These are phyloP conservation scores for Mamestra configurata DNA, from an alignment of 1,140 invertebrate species.

Conservation along the genomic window DNA sequence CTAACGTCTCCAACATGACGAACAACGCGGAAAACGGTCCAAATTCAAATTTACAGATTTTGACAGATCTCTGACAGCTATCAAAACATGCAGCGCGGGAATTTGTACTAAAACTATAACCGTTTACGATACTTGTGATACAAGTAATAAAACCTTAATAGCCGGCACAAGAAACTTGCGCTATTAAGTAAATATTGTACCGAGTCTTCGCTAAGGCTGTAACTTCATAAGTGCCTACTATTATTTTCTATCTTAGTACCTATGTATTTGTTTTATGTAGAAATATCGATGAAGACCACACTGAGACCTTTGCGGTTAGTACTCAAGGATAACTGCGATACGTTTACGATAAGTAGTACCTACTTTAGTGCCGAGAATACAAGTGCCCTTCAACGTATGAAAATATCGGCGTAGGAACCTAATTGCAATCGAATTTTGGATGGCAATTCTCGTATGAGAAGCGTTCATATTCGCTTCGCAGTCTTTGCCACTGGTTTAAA, in stretches of 20 bases:
- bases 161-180: not conserved
- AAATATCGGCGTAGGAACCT: too few relatives aligned
- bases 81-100: not conserved
- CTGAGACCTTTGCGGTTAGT: constrained; percentile 3
- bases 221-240: not conserved
- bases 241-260: constrained; percentile 1
- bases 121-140: not conserved
- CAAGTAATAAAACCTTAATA: not conserved
- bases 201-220: not conserved
- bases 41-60: not conserved
- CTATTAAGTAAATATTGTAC: constrained; percentile 5
- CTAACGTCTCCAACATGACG: not conserved
- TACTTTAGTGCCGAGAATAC: too few relatives aligned
- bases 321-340: constrained; percentile 4
- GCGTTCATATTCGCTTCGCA: too few relatives aligned
- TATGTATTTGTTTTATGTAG: not conserved
- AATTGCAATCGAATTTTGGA: too few relatives aligned
- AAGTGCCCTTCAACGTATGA: too few relatives aligned
- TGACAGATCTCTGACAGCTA: constrained; percentile 20
- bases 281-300: not conserved
- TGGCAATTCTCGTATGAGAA: too few relatives aligned
- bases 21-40: not conserved
- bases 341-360: too few relatives aligned
- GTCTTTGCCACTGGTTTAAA: too few relatives aligned
- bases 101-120: constrained; percentile 3